Evolutionary conservation across 2,888 invertebrate species (phyloP).

Genomic region (Panopea generosa): DNA sequence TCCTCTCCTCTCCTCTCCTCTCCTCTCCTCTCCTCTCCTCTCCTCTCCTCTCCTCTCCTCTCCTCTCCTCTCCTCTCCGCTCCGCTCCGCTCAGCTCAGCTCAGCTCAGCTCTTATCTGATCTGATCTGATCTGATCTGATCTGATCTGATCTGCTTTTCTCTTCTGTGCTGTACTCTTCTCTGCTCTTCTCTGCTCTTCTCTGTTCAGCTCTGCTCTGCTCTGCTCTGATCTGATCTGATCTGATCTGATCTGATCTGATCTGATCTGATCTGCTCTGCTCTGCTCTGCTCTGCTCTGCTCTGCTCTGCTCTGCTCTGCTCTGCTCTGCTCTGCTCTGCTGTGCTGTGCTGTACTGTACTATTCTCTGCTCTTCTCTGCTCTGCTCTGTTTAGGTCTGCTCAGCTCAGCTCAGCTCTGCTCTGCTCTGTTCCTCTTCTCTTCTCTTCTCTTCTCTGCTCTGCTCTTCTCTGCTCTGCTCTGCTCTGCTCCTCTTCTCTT

Average conservation of each 20-base stretch:
- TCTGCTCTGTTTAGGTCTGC: neutral
- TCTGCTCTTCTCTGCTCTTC: neutral
- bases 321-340: neutral
- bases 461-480: constrained; percentile 22
- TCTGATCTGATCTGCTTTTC: constrained; percentile 4
- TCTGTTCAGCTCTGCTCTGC: constrained; percentile 11
- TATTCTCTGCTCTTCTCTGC: constrained; percentile 13
- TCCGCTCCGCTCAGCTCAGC: constrained; percentile 2
- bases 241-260: constrained; percentile 12
- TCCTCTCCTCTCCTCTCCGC: too few species aligned
- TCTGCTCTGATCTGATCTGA: neutral
- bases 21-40: neutral
- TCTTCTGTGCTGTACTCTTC: neutral
- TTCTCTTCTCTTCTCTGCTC: constrained; percentile 8
- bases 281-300: too few species aligned
- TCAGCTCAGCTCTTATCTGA: neutral
- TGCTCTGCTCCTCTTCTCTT: constrained; percentile 17
- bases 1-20: constrained; percentile 1
- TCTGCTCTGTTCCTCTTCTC: constrained; percentile 10
- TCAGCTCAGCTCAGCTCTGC: constrained; percentile 12
- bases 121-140: constrained; percentile 3
- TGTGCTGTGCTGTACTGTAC: neutral
- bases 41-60: neutral
- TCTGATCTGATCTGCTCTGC: too few species aligned
- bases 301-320: constrained; percentile 5